These are phyloP conservation scores for Ramphastos sulfuratus DNA, from an alignment of 2,113 vertebrate species.

Conservation along the genomic window DNA sequence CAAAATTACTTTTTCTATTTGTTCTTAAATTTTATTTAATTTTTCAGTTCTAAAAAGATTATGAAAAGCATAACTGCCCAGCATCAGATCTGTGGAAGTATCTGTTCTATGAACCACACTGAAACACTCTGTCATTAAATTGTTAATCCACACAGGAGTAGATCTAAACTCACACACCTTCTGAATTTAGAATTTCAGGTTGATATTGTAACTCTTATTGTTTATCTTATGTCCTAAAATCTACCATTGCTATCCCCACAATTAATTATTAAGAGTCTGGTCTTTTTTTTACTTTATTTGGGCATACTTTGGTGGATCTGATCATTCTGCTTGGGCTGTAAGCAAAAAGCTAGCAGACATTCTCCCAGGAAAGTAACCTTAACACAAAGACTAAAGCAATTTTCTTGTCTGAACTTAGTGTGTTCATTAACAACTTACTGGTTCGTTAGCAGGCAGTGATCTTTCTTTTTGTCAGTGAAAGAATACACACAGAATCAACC, in stretches of 20 bases:
- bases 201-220: background rate
- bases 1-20: background rate
- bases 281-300: background rate
- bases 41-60: background rate
- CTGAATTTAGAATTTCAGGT: background rate
- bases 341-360: background rate
- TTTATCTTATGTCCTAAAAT: background rate
- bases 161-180: background rate
- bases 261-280: background rate
- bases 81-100: background rate
- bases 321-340: accelerated
- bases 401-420: background rate
- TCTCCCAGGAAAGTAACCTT: accelerated
- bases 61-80: background rate
- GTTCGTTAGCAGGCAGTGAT: background rate
- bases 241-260: background rate
- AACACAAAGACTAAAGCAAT: background rate
- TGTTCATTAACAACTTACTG: background rate
- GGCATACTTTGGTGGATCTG: background rate
- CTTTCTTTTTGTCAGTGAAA: background rate
- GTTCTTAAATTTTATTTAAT: background rate
- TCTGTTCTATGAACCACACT: background rate
- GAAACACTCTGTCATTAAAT: background rate
- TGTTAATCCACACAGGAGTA: background rate
- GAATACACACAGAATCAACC: background rate